Percentiles rank a stretch among this genome's conserved stretches.
Evolutionary conservation across 2,888 invertebrate genomes (phyloP).

Genomic region (Ferrisia virgata): DNA sequence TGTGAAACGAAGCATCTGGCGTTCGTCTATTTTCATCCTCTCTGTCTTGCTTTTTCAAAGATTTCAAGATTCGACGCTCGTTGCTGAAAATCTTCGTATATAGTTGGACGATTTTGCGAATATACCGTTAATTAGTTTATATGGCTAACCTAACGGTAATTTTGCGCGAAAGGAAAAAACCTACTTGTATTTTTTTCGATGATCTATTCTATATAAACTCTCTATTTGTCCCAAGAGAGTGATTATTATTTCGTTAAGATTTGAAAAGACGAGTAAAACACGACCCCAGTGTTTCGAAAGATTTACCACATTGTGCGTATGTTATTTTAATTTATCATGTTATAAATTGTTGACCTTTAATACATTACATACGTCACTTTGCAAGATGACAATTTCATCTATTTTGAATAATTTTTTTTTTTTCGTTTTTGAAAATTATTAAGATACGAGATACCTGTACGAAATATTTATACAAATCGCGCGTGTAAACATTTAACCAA

Average conservation of each 20-base stretch:
- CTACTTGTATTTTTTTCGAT: too few relatives aligned
- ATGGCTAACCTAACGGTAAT: neutral
- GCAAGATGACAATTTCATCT: neutral
- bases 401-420: neutral
- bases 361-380: neutral
- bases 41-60: neutral
- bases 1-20: conserved; percentile 42
- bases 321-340: neutral
- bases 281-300: neutral
- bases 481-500: neutral
- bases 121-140: neutral
- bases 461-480: neutral
- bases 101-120: neutral
- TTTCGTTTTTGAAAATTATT: neutral
- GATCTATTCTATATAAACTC: neutral
- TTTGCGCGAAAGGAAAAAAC: neutral
- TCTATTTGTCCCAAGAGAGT: neutral
- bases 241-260: neutral
- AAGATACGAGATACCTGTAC: neutral
- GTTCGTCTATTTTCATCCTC: conserved; percentile 40
- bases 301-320: neutral
- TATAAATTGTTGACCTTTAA: neutral
- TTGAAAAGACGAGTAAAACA: neutral
- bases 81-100: neutral
- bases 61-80: neutral